Evolutionary conservation across 2,888 invertebrate genomes (phyloP), one percentile per base, ranked within the genome.

Genomic region (Caenorhabditis afra): DNA sequence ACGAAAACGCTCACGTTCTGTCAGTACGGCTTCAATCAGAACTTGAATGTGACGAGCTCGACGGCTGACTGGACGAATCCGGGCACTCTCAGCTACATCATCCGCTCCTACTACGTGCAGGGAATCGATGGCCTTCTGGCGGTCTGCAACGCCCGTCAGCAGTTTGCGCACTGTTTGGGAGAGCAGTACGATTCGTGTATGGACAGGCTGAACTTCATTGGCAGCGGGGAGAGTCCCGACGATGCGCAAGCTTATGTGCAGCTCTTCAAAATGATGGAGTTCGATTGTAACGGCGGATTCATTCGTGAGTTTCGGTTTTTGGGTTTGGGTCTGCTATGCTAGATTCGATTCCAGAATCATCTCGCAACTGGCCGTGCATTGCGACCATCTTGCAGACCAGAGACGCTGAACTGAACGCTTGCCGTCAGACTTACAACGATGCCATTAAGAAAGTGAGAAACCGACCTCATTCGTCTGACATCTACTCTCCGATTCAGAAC

Each of bases 231-330:
- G 10, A 65, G 66, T 22, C 75, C 71, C 4, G 20, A 22, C 4
- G 73, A 73, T 22, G 82, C 82, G 1, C 23, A 53, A 14, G 0
- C 35, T 11, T 82, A 79, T 49, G 76, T 81, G 7, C 61, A 61
- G 16, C 35, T 79, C 11, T 82, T 81, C 71, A 79, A 65, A 20
- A 74, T 57, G 11, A 53, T 81, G 52, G 81, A 81, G 45, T 82
- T 82, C 62, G 82, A 82, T 41, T 82, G 82, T 45, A 41, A 75
- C 39, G 82, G 82, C 0, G 82, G 82, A 12, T 82, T 82, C 41
- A 75, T 82, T 41, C 82, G 82, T 82, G 35, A 80, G 79, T 75
- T 29, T 7, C 29, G 29, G 7, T 5, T 5, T 29, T 3, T 29
- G 29, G 29, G 47, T 41, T 39, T 5, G 8, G 0, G 49, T 12